Evolutionary conservation across 2,113 vertebrate species (phyloP).

Genomic region (Platysternon megacephalum): DNA sequence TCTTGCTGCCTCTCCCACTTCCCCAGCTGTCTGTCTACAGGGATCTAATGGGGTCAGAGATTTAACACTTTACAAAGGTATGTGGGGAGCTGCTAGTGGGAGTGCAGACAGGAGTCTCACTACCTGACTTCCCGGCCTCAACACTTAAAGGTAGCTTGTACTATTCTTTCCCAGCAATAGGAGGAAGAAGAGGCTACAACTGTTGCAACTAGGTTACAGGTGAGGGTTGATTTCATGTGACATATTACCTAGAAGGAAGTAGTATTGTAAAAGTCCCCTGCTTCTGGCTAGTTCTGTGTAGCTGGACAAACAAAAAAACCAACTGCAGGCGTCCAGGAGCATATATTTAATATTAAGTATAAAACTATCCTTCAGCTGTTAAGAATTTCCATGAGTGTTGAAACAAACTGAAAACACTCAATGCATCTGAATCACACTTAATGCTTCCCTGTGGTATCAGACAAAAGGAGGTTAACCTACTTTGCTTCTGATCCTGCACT

Average conservation of each 20-base stretch:
- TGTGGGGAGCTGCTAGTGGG: not conserved
- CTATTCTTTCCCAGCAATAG: not conserved
- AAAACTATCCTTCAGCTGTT: not conserved
- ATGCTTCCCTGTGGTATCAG: constrained; percentile 34
- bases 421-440: not conserved
- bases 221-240: not conserved
- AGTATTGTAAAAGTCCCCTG: not conserved
- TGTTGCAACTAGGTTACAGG: not conserved
- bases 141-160: not conserved
- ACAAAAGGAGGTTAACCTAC: not conserved
- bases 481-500: constrained; percentile 9
- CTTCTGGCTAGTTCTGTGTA: not conserved
- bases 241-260: not conserved
- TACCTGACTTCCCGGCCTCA: not conserved
- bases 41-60: not conserved
- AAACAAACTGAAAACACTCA: not conserved
- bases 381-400: not conserved
- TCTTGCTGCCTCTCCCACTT: not conserved
- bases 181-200: not conserved
- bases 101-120: not conserved
- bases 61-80: not conserved
- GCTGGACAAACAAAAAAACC: not conserved
- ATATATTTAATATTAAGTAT: not conserved
- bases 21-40: not conserved
- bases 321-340: too few relatives aligned